Evolutionary conservation across 37 sponge, comb jelly and placozoan genomes (phyloP).

Genomic region (Halichondria panicea): DNA sequence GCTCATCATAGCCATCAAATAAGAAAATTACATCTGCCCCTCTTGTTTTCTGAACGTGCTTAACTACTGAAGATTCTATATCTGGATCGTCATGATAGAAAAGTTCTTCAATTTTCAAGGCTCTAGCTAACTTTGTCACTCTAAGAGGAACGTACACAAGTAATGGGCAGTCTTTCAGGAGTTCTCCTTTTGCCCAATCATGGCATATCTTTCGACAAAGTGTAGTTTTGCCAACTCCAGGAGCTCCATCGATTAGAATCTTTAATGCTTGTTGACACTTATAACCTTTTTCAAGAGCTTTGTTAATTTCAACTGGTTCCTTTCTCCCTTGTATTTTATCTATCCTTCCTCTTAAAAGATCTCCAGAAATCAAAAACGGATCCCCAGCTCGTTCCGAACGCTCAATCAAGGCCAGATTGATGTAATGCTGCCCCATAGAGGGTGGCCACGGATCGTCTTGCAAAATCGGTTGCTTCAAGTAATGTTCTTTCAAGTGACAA

Average conservation of each 20-base stretch:
- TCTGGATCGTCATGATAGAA: neutral
- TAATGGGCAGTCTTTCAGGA: neutral
- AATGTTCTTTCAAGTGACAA: neutral
- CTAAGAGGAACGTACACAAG: neutral
- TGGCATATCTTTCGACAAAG: neutral
- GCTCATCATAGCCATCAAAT: conserved; percentile 26
- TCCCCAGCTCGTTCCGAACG: neutral
- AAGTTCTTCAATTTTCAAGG: neutral
- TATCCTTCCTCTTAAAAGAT: neutral
- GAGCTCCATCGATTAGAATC: conserved; percentile 4
- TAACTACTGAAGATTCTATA: neutral
- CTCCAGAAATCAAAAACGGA: neutral
- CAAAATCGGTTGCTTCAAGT: neutral
- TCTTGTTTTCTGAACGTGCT: neutral
- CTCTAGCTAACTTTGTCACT: neutral
- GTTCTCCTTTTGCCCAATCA: neutral
- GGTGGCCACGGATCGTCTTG: conserved; percentile 3
- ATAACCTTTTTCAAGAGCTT: too few relatives aligned
- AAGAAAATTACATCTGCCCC: conserved; percentile 6
- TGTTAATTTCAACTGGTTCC: neutral
- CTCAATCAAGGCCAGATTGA: neutral
- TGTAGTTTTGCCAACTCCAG: conserved; percentile 18
- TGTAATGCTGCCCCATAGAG: conserved; percentile 1
- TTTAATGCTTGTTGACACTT: too few relatives aligned
- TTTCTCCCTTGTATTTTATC: neutral